phyloP scores from a whole-genome alignment of 1,140 invertebrate species.

The Aphaenogaster floridana region DNA sequence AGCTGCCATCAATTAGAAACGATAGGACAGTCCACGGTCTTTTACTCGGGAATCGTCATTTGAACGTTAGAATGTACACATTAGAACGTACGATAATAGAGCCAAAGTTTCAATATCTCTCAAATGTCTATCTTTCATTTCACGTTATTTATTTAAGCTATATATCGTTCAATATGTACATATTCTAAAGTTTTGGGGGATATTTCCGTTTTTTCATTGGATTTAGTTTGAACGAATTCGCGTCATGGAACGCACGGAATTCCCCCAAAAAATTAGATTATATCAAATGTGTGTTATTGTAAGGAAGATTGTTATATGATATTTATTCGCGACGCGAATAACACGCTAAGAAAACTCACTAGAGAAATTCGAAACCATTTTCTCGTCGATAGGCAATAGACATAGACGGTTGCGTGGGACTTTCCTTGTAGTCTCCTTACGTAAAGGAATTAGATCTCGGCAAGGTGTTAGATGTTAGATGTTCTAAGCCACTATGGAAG shows the following conservation, averaged over 20 bases:
- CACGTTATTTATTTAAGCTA: neutral
- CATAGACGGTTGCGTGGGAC: neutral
- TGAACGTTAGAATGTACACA: neutral
- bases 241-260: neutral
- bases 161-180: neutral
- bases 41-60: neutral
- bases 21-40: neutral
- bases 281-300: neutral
- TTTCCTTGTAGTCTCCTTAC: neutral
- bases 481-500: conserved; percentile 7
- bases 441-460: conserved; percentile 30
- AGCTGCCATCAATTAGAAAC: conserved; percentile 1
- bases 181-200: neutral
- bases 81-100: neutral
- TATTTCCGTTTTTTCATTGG: conserved; percentile 1
- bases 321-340: neutral
- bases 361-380: neutral
- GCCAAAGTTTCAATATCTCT: neutral
- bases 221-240: neutral
- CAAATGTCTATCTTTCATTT: neutral
- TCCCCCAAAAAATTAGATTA: neutral
- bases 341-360: neutral
- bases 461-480: conserved; percentile 6
- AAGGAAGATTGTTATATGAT: neutral
- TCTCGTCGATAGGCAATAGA: neutral